Conservation (phyloP, 2,797 vertebrate species). For the Micromesistius poutassou region DNA sequence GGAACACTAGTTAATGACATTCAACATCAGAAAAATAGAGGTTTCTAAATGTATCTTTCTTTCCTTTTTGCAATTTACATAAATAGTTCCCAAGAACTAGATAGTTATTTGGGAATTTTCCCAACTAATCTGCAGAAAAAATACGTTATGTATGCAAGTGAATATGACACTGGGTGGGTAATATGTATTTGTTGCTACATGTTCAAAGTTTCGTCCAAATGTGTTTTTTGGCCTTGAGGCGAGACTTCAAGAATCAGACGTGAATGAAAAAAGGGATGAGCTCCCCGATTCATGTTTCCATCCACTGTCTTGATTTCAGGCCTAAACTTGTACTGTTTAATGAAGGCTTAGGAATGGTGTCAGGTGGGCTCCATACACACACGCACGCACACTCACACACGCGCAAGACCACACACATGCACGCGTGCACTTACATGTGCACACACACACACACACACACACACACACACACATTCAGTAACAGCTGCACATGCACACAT, state of each 20-base stretch:
- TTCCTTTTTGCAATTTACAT: background rate
- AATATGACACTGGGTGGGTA: slow-evolving; percentile 16
- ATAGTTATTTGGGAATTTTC: background rate
- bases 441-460: slow-evolving; percentile 22
- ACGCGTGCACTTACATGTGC: background rate
- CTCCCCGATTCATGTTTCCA: slow-evolving; percentile 57
- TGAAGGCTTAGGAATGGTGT: slow-evolving; percentile 53
- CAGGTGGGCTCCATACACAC: slow-evolving; percentile 24
- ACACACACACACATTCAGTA: slow-evolving; percentile 9
- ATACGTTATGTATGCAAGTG: background rate
- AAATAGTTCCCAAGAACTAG: background rate
- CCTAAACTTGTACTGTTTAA: slow-evolving; percentile 62
- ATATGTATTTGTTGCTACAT: slow-evolving; percentile 55
- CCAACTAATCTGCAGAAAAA: background rate
- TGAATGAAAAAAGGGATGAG: slow-evolving; percentile 32
- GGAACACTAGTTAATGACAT: background rate
- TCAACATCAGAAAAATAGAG: background rate
- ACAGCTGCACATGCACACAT: background rate
- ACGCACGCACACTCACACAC: background rate
- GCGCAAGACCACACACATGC: background rate
- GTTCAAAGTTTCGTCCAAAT: slow-evolving; percentile 41
- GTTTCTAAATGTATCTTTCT: background rate
- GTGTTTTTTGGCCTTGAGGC: slow-evolving; percentile 41
- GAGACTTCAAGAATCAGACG: slow-evolving; percentile 36
- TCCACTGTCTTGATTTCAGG: slow-evolving; percentile 57